Conservation (phyloP, 2,797 vertebrate species). For the Geotrypetes seraphini region DNA sequence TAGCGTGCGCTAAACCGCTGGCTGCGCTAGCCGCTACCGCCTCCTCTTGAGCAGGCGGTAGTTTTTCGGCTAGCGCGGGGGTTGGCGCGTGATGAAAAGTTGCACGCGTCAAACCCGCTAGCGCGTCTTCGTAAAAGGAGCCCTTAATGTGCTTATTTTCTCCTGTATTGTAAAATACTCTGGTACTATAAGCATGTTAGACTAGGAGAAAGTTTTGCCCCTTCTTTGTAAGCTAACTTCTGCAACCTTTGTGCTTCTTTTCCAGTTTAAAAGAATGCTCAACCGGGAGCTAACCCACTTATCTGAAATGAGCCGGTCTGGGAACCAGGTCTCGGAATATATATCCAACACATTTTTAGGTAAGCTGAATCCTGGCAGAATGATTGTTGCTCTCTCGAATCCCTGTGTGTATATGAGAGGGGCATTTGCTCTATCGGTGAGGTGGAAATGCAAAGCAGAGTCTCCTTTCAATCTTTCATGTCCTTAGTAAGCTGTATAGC, state of each 20-base stretch:
- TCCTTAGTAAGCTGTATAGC: not conserved
- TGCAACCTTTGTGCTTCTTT: slow-evolving; percentile 35
- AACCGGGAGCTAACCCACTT: slow-evolving; percentile 93
- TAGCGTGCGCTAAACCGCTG: too few species aligned
- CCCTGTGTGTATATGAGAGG: not conserved
- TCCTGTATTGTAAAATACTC: too few species aligned
- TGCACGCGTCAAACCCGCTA: too few species aligned
- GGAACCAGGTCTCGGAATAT: slow-evolving; percentile 97
- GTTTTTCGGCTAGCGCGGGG: too few species aligned
- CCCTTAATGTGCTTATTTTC: too few species aligned
- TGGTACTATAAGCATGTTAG: too few species aligned
- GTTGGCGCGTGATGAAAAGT: too few species aligned
- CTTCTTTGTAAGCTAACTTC: too few species aligned
- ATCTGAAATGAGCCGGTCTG: slow-evolving; percentile 96
- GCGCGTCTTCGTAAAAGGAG: too few species aligned
- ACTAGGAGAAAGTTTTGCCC: too few species aligned
- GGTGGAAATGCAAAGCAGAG: not conserved
- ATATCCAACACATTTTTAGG: slow-evolving; percentile 96
- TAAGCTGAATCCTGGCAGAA: slow-evolving; percentile 46
- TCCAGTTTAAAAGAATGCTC: slow-evolving; percentile 97
- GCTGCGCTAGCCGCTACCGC: too few species aligned
- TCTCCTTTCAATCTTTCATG: not conserved
- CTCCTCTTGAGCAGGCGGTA: too few species aligned
- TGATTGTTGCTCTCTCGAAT: not conserved
- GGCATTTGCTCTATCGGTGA: not conserved